Conservation (phyloP, 2,797 vertebrate genomes). For the Melanogrammus aeglefinus region DNA sequence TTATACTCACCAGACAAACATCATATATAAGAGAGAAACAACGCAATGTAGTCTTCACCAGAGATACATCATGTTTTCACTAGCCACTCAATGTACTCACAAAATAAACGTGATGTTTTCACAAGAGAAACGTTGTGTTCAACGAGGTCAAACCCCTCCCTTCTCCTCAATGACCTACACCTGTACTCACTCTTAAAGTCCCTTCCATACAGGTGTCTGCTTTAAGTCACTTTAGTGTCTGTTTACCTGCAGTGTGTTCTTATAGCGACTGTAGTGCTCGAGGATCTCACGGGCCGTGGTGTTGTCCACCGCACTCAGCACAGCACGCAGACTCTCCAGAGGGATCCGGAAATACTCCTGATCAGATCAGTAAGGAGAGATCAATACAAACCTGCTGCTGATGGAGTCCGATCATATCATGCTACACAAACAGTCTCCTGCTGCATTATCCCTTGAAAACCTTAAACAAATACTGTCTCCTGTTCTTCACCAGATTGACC, state of each 20-base stretch:
- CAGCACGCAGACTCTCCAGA: constrained; percentile 46
- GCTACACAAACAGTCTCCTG: neutral
- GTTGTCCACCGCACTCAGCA: constrained; percentile 62
- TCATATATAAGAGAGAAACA: too few species aligned
- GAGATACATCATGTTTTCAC: too few species aligned
- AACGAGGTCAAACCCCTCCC: neutral
- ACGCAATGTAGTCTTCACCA: too few species aligned
- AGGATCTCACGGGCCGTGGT: constrained; percentile 69
- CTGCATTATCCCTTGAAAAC: neutral
- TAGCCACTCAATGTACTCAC: too few species aligned
- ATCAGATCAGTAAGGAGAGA: constrained; percentile 10
- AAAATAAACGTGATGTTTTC: neutral
- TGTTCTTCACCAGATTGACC: too few species aligned
- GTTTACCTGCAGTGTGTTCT: constrained; percentile 60
- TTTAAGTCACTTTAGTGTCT: neutral
- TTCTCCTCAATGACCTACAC: too few species aligned
- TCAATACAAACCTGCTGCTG: neutral
- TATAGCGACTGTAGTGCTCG: constrained; percentile 65
- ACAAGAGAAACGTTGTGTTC: neutral
- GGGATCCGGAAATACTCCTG: constrained; percentile 77
- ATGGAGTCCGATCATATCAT: neutral
- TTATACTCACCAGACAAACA: too few species aligned
- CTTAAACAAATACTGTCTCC: too few species aligned
- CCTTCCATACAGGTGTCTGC: neutral
- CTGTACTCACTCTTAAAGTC: neutral